Conservation (phyloP, 2,888 invertebrate genomes). For the Cordilura impudica region DNA sequence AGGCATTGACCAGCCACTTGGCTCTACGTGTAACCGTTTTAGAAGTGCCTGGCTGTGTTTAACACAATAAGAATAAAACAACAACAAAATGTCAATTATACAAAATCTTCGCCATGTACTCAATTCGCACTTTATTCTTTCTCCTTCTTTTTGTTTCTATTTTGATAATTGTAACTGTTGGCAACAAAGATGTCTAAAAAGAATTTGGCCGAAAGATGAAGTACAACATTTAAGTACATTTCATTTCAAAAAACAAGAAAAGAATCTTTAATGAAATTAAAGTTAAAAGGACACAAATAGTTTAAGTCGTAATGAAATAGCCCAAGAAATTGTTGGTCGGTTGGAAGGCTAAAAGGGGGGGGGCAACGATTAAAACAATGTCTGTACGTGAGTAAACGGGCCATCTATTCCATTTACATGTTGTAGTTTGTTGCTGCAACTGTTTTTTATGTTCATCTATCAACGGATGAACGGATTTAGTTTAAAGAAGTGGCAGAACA, state of each 20-base stretch:
- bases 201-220: neutral
- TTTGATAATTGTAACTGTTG: neutral
- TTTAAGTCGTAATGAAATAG: neutral
- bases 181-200: neutral
- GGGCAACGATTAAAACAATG: conserved; percentile 1
- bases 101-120: neutral
- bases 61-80: conserved; percentile 14
- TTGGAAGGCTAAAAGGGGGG: neutral
- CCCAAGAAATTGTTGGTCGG: neutral
- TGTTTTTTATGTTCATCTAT: conserved; percentile 13
- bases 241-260: neutral
- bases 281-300: neutral
- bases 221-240: neutral
- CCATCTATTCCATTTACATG: neutral
- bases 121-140: neutral
- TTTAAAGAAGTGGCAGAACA: conserved; percentile 1
- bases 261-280: neutral
- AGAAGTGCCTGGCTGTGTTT: neutral
- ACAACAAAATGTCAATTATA: conserved; percentile 17
- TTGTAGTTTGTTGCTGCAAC: conserved; percentile 14
- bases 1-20: neutral
- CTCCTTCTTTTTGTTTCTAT: neutral
- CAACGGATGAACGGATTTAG: conserved; percentile 40
- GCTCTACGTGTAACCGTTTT: neutral
- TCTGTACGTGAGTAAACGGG: neutral